Conservation (phyloP, 2,113 vertebrate genomes). For the Mustela nigripes region DNA sequence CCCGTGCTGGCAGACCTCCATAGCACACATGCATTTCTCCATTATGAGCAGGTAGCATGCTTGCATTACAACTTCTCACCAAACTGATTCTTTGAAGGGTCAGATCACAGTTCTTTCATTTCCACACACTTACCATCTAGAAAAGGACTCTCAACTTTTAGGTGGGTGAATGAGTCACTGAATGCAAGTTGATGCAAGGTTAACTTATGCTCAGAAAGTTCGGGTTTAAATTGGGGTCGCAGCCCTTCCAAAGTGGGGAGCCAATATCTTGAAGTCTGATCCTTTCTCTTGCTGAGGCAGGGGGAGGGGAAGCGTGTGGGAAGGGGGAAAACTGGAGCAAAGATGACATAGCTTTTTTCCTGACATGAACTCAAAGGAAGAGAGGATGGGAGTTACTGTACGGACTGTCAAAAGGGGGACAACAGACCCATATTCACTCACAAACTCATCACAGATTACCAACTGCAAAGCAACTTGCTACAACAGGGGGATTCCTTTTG, state of each 20-base stretch:
- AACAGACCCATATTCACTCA: conserved; percentile 39
- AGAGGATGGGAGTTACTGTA: not conserved
- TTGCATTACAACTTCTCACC: conserved; percentile 26
- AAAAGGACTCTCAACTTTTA: conserved; percentile 62
- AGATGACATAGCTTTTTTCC: conserved; percentile 21
- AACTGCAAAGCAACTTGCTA: conserved; percentile 9
- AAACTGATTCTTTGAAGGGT: conserved; percentile 16
- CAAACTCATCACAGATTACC: conserved; percentile 42
- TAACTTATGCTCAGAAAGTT: conserved; percentile 39
- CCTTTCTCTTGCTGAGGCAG: not conserved
- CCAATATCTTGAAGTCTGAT: conserved; percentile 46
- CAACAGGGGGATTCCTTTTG: conserved; percentile 39
- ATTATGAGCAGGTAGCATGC: not conserved
- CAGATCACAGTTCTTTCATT: conserved; percentile 10
- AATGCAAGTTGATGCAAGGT: conserved; percentile 30
- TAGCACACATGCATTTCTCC: not conserved
- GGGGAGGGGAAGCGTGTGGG: not conserved
- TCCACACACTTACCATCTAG: conserved; percentile 17
- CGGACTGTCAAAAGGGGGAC: conserved; percentile 10
- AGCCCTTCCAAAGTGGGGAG: conserved; percentile 19
- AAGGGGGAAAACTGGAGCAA: not conserved
- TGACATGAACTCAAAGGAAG: conserved; percentile 49
- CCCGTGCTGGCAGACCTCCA: not conserved
- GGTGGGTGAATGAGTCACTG: not conserved
- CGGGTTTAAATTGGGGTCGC: conserved; percentile 49